A percentile compares a stretch with the other conserved stretches of the same genome.
Conservation (phyloP, 2,113 vertebrate genomes). For the Murina feae region DNA sequence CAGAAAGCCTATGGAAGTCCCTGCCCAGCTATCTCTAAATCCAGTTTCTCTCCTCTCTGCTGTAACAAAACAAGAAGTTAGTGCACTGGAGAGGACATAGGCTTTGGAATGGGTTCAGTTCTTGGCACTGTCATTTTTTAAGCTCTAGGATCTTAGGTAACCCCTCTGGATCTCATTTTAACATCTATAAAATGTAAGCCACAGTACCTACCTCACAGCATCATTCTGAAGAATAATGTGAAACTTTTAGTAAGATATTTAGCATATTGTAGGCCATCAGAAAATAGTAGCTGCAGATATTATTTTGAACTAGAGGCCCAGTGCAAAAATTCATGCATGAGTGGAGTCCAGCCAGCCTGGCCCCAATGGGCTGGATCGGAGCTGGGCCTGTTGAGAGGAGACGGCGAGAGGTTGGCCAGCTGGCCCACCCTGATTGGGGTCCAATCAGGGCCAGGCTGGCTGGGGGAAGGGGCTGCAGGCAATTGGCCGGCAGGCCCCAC, state of each 20-base stretch:
- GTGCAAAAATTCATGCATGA: too few species aligned
- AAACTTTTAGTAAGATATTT: background rate
- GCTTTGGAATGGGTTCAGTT: background rate
- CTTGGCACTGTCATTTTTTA: background rate
- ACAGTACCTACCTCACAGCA: background rate
- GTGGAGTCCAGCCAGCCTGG: too few species aligned
- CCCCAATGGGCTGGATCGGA: too few species aligned
- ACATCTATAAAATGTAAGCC: background rate
- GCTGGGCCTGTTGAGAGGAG: too few species aligned
- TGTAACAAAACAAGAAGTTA: background rate
- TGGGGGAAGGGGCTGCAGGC: too few species aligned
- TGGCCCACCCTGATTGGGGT: too few species aligned
- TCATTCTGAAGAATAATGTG: background rate
- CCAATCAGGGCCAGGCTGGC: too few species aligned
- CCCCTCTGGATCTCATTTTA: constrained; percentile 16
- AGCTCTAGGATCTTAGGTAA: background rate
- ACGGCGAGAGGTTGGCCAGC: too few species aligned
- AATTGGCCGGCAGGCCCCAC: too few species aligned
- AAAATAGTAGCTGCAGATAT: background rate
- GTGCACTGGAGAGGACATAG: background rate
- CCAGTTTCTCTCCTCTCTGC: background rate
- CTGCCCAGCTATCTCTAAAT: background rate
- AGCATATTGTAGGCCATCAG: background rate
- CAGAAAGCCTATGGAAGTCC: background rate
- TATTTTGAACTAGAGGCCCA: background rate